Conservation (phyloP, 2,888 invertebrate genomes). For the Apamea crenata region DNA sequence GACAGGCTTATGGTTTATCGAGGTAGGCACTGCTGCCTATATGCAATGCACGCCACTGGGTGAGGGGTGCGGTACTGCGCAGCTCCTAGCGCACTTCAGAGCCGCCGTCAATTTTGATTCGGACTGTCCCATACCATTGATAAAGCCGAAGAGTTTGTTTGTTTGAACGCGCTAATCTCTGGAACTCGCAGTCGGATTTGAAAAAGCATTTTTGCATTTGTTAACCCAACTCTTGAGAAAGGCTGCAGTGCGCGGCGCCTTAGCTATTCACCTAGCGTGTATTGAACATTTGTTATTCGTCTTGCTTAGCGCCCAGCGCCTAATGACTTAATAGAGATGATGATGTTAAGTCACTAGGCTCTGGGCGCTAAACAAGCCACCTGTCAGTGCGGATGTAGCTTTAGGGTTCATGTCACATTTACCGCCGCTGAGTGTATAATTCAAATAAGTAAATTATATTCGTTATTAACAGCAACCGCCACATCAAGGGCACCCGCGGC, state of each 20-base stretch:
- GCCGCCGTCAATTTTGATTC: too few relatives aligned
- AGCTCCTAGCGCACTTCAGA: too few relatives aligned
- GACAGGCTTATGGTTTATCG: too few relatives aligned
- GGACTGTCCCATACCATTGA: not conserved
- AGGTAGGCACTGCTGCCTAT: too few relatives aligned
- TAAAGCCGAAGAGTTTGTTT: not conserved
- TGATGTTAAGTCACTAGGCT: too few relatives aligned
- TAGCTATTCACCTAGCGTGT: too few relatives aligned
- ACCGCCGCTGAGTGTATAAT: not conserved
- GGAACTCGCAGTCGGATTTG: not conserved
- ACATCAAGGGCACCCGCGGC: slow-evolving; percentile 34
- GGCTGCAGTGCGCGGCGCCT: not conserved
- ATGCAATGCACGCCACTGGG: too few relatives aligned
- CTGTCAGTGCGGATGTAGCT: not conserved
- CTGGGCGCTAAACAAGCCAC: not conserved
- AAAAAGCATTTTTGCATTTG: not conserved
- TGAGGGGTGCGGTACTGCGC: too few relatives aligned
- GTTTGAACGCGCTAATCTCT: not conserved
- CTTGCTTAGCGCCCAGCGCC: not conserved
- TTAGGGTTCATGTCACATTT: not conserved
- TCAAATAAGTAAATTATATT: not conserved
- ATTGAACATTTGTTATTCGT: too few relatives aligned
- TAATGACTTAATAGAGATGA: not conserved
- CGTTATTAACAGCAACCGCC: slow-evolving; percentile 18
- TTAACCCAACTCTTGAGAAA: not conserved